These are phyloP conservation scores for Venturia canescens DNA, from an alignment of 1,140 invertebrate genomes.

Conservation along the genomic window DNA sequence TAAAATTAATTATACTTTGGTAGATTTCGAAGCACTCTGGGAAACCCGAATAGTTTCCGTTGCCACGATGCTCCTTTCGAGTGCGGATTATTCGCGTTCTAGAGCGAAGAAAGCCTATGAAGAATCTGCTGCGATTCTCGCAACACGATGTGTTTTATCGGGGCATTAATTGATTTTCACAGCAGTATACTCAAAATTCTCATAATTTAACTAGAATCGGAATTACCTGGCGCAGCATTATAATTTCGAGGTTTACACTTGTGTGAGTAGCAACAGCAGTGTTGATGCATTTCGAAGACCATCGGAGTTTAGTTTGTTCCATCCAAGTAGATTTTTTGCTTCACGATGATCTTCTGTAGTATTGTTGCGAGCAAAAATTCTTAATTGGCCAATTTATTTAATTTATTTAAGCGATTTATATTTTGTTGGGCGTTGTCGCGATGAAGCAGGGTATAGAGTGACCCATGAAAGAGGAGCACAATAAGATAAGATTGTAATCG, in stretches of 20 bases:
- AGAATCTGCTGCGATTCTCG: not conserved
- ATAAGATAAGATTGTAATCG: not conserved
- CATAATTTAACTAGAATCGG: not conserved
- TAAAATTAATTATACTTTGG: too few species aligned
- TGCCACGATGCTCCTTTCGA: too few species aligned
- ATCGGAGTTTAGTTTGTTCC: not conserved
- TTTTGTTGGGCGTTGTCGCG: not conserved
- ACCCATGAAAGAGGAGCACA: not conserved
- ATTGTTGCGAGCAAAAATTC: not conserved
- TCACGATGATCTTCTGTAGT: not conserved
- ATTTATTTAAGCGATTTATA: not conserved
- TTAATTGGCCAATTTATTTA: not conserved
- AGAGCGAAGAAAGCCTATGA: too few species aligned
- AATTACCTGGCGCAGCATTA: not conserved
- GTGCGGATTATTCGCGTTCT: too few species aligned
- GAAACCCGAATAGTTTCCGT: too few species aligned
- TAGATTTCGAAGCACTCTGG: too few species aligned
- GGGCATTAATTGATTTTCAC: not conserved
- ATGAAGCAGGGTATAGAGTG: not conserved
- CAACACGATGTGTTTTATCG: not conserved
- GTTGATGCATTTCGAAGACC: not conserved
- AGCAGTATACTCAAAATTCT: not conserved
- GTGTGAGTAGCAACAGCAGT: too few species aligned
- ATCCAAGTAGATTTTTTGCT: not conserved
- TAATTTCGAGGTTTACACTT: not conserved